Conservation (phyloP, 2,113 vertebrate species). For the Alouatta palliata region DNA sequence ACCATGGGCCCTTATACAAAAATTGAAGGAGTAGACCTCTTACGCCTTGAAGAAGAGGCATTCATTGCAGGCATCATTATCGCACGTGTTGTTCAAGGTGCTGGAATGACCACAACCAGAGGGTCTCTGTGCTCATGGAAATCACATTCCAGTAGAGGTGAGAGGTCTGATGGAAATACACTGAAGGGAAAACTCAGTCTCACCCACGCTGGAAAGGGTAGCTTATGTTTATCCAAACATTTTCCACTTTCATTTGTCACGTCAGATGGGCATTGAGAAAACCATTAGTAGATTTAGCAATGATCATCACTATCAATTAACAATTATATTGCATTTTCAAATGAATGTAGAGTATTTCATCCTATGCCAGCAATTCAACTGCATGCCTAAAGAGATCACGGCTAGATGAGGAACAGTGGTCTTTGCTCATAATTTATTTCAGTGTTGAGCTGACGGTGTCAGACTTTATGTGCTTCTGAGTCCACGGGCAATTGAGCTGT, state of each 20-base stretch:
- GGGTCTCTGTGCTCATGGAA: background rate
- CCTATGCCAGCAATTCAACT: background rate
- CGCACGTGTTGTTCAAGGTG: accelerated
- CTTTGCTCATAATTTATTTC: accelerated
- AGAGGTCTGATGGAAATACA: no score
- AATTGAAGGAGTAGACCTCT: background rate
- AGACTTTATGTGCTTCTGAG: accelerated
- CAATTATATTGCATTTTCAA: background rate
- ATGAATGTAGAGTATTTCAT: accelerated
- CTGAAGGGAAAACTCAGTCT: accelerated
- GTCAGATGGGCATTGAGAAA: background rate
- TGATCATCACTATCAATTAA: background rate
- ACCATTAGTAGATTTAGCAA: background rate
- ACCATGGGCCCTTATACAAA: background rate
- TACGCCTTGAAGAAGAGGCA: no score
- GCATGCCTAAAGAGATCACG: accelerated
- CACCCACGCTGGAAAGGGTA: background rate
- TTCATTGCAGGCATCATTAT: accelerated
- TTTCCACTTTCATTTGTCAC: background rate
- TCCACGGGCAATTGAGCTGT: background rate
- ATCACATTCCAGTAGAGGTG: background rate
- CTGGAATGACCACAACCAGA: background rate
- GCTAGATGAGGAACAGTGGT: background rate
- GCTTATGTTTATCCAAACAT: background rate
- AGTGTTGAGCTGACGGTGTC: accelerated